These are phyloP conservation scores for Nycticryphes semicollaris DNA, from an alignment of 2,113 vertebrate genomes.

Conservation along the genomic window DNA sequence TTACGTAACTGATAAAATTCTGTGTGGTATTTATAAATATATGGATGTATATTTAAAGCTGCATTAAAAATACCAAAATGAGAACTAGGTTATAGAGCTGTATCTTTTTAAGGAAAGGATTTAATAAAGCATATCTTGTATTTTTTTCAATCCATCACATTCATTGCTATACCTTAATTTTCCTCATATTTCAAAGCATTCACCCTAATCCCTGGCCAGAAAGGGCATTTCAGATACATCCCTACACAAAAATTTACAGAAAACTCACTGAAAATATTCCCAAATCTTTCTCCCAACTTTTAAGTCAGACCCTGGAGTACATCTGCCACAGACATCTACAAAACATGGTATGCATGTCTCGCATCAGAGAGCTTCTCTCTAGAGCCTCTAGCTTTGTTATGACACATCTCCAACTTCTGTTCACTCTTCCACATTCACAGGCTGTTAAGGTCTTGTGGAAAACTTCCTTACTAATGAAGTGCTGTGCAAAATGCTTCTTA, in stretches of 20 bases:
- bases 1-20: not conserved
- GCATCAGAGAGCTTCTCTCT: not conserved
- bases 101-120: not conserved
- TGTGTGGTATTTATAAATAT: not conserved
- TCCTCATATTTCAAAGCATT: not conserved
- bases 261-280: not conserved
- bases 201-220: not conserved
- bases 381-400: not conserved
- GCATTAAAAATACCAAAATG: slow-evolving; percentile 5
- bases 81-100: not conserved
- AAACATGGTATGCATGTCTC: fast-evolving
- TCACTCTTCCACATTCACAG: not conserved
- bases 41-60: not conserved
- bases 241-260: not conserved
- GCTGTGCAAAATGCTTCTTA: not conserved
- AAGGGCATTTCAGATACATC: not conserved
- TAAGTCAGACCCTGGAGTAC: not conserved
- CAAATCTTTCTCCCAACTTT: not conserved
- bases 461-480: not conserved
- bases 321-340: not conserved
- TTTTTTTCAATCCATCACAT: not conserved
- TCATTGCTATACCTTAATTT: not conserved
- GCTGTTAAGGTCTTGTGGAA: not conserved
- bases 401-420: not conserved
- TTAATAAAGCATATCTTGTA: not conserved